Evolutionary conservation across 2,888 invertebrate species (phyloP).

Genomic region (Philereme vetulata): DNA sequence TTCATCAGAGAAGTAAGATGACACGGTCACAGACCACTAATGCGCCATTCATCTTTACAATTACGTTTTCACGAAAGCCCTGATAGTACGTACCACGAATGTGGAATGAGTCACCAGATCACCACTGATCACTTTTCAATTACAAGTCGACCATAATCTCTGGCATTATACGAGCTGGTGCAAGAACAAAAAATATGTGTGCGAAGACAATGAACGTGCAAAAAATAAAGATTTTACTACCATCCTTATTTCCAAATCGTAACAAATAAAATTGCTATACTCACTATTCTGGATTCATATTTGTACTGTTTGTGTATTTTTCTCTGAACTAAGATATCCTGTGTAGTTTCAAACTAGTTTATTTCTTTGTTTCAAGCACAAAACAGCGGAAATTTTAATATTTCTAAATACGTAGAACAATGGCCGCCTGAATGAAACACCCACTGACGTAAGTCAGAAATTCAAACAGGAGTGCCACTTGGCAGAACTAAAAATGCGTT

Average conservation of each 20-base stretch:
- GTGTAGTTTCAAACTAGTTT: conserved; percentile 61
- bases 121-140: conserved; percentile 35
- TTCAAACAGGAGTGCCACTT: conserved; percentile 80
- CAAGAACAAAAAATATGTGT: conserved; percentile 37
- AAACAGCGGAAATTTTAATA: conserved; percentile 74
- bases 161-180: conserved; percentile 6
- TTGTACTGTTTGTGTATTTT: conserved; percentile 73
- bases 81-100: conserved; percentile 64
- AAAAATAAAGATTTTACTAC: conserved; percentile 65
- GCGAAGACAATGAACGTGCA: conserved; percentile 68
- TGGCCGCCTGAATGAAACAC: conserved; percentile 81
- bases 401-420: conserved; percentile 76
- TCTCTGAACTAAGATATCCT: conserved; percentile 61
- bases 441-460: conserved; percentile 82
- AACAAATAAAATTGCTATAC: conserved; percentile 75
- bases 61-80: conserved; percentile 70
- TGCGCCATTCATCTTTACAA: conserved; percentile 70
- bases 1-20: conserved; percentile 52
- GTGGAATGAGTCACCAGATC: conserved; percentile 73
- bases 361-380: conserved; percentile 75
- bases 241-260: conserved; percentile 67
- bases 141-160: conserved; percentile 7
- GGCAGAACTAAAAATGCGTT: conserved; percentile 76
- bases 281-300: conserved; percentile 94
- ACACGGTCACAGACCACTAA: conserved; percentile 51